phyloP scores from a whole-genome alignment of 23 tunicate genomes.

The Ciona savignyi region DNA sequence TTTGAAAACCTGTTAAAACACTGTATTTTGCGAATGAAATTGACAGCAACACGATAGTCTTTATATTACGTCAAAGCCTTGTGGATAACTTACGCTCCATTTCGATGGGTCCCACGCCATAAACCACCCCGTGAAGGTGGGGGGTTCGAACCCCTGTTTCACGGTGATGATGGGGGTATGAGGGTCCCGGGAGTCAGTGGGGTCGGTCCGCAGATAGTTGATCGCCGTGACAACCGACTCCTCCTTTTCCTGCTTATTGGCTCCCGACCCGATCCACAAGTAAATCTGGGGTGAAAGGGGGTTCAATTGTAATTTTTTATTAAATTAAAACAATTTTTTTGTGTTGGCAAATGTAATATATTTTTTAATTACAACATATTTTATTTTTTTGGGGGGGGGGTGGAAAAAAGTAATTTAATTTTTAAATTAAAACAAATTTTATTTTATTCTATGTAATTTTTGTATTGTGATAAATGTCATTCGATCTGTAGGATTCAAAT shows the following conservation, averaged over 20 bases:
- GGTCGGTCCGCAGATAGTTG: slow-evolving; percentile 79
- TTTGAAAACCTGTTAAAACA: no score
- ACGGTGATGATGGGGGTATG: slow-evolving; percentile 89
- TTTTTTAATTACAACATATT: no score
- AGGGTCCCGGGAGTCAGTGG: slow-evolving; percentile 89
- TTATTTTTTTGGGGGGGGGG: no score
- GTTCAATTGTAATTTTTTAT: no score
- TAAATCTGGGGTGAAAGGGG: slow-evolving; percentile 30
- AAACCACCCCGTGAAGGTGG: slow-evolving; percentile 99
- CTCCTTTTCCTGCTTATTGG: slow-evolving; percentile 73
- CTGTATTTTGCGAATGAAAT: no score
- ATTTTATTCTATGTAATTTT: no score
- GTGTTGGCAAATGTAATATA: background rate
- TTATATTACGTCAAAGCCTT: no score
- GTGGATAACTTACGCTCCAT: slow-evolving; percentile 99
- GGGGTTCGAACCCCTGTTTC: slow-evolving; percentile 99
- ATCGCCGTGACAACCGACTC: slow-evolving; percentile 78
- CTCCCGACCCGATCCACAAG: slow-evolving; percentile 91
- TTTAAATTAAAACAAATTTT: no score
- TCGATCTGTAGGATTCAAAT: no score
- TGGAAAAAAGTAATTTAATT: no score
- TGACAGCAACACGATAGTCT: no score
- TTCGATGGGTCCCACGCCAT: slow-evolving; percentile 86
- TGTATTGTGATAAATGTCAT: no score
- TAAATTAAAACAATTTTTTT: background rate